These are phyloP conservation scores for Babylonia areolata DNA, from an alignment of 1,140 invertebrate genomes.

Conservation along the genomic window DNA sequence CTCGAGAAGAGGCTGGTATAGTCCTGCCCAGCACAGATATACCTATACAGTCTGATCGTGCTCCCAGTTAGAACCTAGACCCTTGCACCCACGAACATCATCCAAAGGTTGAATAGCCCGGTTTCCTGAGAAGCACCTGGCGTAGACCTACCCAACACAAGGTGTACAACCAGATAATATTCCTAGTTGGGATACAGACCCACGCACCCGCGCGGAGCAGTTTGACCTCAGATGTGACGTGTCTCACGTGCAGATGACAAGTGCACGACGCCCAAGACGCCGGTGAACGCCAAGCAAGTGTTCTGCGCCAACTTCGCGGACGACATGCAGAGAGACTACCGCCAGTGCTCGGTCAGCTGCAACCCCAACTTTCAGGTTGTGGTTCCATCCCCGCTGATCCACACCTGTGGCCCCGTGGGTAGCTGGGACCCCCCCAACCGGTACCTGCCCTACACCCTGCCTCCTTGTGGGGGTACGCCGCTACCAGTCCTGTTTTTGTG, in stretches of 20 bases:
- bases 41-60: no score
- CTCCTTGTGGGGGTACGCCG: conserved; percentile 45
- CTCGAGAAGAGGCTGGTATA: no score
- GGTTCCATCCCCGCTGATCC: conserved; percentile 28
- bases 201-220: no score
- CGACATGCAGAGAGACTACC: conserved; percentile 31
- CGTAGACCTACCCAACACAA: no score
- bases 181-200: no score
- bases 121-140: no score
- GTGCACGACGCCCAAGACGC: conserved; percentile 33
- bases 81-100: no score
- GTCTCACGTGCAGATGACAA: conserved; percentile 40
- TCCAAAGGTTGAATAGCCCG: no score
- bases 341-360: conserved; percentile 43
- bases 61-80: no score
- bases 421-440: conserved; percentile 46
- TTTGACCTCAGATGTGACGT: no score
- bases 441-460: conserved; percentile 39
- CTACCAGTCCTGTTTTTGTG: background rate
- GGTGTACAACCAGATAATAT: no score
- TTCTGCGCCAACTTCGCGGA: conserved; percentile 29
- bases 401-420: conserved; percentile 47
- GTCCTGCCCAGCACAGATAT: no score
- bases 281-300: conserved; percentile 36
- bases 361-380: background rate